Evolutionary conservation across 1,140 invertebrate genomes (phyloP).

Genomic region (Gryllus bimaculatus): DNA sequence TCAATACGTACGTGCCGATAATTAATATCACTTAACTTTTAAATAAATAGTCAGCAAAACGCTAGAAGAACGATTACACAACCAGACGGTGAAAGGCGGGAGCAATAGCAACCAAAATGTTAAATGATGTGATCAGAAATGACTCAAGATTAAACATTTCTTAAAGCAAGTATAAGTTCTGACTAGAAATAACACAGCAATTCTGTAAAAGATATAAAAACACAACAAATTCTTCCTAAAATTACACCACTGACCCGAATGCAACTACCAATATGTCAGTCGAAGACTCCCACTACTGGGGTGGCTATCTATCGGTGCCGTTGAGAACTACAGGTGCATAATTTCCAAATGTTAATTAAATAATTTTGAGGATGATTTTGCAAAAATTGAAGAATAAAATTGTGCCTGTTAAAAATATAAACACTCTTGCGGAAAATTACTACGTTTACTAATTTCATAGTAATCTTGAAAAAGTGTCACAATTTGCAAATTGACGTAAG

Average conservation of each 20-base stretch:
- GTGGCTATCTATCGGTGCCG: not conserved
- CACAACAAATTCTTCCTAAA: not conserved
- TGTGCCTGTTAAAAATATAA: too few species aligned
- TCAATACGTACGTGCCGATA: not conserved
- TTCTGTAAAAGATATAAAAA: not conserved
- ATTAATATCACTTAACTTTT: not conserved
- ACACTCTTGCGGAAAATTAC: too few species aligned
- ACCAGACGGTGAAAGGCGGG: conserved; percentile 15
- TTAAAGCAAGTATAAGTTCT: not conserved
- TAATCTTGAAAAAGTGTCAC: too few species aligned
- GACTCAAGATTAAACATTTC: not conserved
- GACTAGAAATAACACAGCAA: not conserved
- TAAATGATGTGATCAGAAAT: not conserved
- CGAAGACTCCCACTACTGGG: not conserved
- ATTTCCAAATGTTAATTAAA: too few species aligned
- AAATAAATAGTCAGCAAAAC: not conserved
- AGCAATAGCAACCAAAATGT: conserved; percentile 5
- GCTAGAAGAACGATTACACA: conserved; percentile 13
- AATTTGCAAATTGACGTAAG: too few species aligned
- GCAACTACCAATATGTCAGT: not conserved
- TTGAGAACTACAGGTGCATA: not conserved
- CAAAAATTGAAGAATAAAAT: too few species aligned
- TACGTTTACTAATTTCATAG: too few species aligned
- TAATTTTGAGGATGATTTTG: too few species aligned
- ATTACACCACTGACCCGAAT: not conserved